phyloP scores from a whole-genome alignment of 2,113 vertebrate species.

The Rhea americana region DNA sequence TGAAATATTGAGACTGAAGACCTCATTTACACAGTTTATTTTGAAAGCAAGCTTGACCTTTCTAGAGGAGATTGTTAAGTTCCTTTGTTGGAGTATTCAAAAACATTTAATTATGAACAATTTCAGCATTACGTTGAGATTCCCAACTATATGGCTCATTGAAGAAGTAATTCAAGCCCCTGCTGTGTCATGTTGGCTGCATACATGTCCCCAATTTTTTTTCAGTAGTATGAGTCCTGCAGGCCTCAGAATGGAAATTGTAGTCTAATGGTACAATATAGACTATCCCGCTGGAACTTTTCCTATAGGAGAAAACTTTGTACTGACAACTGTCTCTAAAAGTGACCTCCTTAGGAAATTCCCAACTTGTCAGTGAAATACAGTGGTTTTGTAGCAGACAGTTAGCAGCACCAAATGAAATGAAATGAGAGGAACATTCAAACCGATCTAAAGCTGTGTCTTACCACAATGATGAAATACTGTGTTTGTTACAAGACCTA shows the following conservation, averaged over 20 bases:
- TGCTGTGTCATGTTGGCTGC: not conserved
- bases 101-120: not conserved
- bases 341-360: not conserved
- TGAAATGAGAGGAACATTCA: not conserved
- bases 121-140: not conserved
- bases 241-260: not conserved
- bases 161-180: not conserved
- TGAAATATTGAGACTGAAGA: not conserved
- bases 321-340: not conserved
- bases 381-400: not conserved
- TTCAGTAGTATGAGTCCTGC: too few relatives aligned
- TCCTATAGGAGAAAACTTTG: not conserved
- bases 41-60: not conserved
- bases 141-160: not conserved
- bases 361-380: not conserved
- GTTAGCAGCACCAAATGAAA: not conserved
- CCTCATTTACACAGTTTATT: not conserved
- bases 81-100: not conserved
- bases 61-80: not conserved
- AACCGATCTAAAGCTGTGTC: not conserved
- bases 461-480: rapidly evolving
- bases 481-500: not conserved
- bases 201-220: not conserved
- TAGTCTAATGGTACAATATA: too few relatives aligned
- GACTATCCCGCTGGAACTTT: not conserved